Evolutionary conservation across 2,797 vertebrate genomes (phyloP).

Genomic region (Notoglanidium macrostoma): DNA sequence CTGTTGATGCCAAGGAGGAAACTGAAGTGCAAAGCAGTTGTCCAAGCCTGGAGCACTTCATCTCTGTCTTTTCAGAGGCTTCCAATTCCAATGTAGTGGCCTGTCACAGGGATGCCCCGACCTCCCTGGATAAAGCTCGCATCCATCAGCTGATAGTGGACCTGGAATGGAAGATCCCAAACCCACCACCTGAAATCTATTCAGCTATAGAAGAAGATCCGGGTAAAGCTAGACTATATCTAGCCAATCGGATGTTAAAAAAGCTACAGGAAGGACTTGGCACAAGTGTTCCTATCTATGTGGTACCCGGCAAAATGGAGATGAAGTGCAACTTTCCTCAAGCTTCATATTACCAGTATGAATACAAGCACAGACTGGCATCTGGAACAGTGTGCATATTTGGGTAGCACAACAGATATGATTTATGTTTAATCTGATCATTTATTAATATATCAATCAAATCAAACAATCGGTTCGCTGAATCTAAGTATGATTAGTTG

Average conservation of each 20-base stretch:
- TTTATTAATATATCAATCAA: slow-evolving; percentile 13
- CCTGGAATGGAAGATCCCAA: slow-evolving; percentile 79
- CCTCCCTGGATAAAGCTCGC: slow-evolving; percentile 71
- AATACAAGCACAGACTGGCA: slow-evolving; percentile 77
- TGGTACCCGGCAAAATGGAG: slow-evolving; percentile 74
- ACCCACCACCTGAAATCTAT: slow-evolving; percentile 75
- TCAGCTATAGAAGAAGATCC: slow-evolving; percentile 66
- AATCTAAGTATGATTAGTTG: slow-evolving; percentile 10
- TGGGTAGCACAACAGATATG: slow-evolving; percentile 50
- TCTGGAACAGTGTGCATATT: slow-evolving; percentile 76
- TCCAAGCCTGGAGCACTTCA: slow-evolving; percentile 56
- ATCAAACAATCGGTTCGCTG: background rate
- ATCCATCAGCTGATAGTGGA: slow-evolving; percentile 77
- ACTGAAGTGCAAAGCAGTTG: slow-evolving; percentile 5
- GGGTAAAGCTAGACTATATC: slow-evolving; percentile 66
- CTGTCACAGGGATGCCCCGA: slow-evolving; percentile 70
- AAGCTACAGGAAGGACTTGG: slow-evolving; percentile 75
- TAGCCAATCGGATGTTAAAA: slow-evolving; percentile 72
- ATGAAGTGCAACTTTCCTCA: slow-evolving; percentile 75
- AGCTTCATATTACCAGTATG: slow-evolving; percentile 72
- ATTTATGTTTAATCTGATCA: background rate
- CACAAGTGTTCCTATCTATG: slow-evolving; percentile 67
- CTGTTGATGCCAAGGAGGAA: slow-evolving; percentile 41
- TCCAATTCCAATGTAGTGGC: slow-evolving; percentile 68
- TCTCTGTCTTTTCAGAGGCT: slow-evolving; percentile 62